A percentile compares a stretch with the other conserved stretches of the same genome.
Conservation (phyloP, 2,113 vertebrate genomes). For the Otolemur garnettii region DNA sequence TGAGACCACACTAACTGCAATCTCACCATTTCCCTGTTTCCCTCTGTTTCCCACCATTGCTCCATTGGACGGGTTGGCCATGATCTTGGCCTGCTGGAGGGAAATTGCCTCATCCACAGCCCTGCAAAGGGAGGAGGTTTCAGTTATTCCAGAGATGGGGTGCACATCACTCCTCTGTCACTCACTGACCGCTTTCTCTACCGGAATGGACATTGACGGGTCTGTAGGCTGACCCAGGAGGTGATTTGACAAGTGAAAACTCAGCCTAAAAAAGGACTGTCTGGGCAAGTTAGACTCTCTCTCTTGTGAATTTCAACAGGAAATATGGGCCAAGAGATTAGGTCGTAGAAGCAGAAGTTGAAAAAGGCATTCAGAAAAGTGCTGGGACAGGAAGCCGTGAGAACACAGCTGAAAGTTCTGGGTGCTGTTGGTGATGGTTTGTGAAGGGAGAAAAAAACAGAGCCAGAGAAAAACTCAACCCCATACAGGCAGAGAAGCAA, state of each 20-base stretch:
- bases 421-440: neutral
- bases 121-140: neutral
- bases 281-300: neutral
- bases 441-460: neutral
- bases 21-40: neutral
- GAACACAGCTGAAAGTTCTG: neutral
- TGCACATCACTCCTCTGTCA: accelerated
- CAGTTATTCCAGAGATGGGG: neutral
- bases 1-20: neutral
- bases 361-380: neutral
- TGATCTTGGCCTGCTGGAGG: neutral
- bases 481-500: neutral
- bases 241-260: neutral
- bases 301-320: slow-evolving; percentile 8
- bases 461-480: neutral
- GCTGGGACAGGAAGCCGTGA: neutral
- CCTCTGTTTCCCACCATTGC: neutral
- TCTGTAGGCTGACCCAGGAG: neutral
- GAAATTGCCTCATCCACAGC: neutral
- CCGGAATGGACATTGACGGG: neutral
- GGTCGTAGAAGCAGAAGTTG: neutral
- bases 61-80: neutral
- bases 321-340: neutral
- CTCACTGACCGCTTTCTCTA: neutral
- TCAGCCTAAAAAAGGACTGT: neutral